Base-by-base conservation (phyloP, 2,113 vertebrate genomes). In the Gallinago undulata region DNA sequence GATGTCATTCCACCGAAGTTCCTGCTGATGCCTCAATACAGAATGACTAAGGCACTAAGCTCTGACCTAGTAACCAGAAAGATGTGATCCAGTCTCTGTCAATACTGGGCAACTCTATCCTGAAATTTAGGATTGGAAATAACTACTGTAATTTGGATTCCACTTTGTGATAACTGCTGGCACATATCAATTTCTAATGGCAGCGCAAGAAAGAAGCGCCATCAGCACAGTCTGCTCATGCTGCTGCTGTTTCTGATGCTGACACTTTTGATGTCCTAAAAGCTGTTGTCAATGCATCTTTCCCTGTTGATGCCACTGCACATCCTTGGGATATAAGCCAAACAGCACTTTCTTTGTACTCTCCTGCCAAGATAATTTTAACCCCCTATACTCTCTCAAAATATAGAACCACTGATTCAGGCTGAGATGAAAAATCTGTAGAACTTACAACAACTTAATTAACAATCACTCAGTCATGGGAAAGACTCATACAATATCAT, bases 171-270 rank as follows among this genome's bases (percentile, higher is more conserved):
- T 50, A 93, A 74, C 87, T 69, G 31, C 23, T 95, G 82, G 67
- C 28, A 31, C 25, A 4, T 24, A 13, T 39, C 72, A 85, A 5
- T 88, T 88, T 88, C 59, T 80, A 73, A 80, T 91, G 92, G 91
- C 91, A 96, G 30, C 59, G 67, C 55, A 93, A 96, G 82, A 93
- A 96, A 96, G 93, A 56, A 90, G 87, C 55, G 56, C 37, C 48
- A 57, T 27, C 57, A 85, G 53, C 48, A 50, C 67, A 88, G 75
- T 10, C 87, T 94, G 90, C 33, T 91, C 78, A 31, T 48, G 66
- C 74, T 89, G 89, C 60, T 94, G 50, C 74, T 91, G 37, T 43
- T 93, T 89, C 77, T 91, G 74, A 64, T 66, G 81, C 87, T 91
- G 84, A 62, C 80, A 79, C 39, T 90, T 95, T 57, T 76, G 48